Percentiles rank a stretch among this genome's conserved stretches.
Conservation (phyloP, 2,113 vertebrate species). For the Ageneiosus marmoratus region DNA sequence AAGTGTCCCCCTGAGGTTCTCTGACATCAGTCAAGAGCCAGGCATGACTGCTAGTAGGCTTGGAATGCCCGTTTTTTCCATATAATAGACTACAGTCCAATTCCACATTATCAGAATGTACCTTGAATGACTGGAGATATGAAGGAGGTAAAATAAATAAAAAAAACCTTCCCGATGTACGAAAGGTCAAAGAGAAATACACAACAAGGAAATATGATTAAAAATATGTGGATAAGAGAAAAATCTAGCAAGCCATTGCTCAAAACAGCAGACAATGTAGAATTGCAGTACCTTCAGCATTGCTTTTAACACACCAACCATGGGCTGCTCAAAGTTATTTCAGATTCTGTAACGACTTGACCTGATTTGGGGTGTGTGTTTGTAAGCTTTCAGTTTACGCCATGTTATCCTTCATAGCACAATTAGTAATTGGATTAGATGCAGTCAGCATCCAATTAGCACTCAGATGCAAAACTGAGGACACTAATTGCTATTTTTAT, state of each 20-base stretch:
- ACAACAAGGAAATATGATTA: neutral
- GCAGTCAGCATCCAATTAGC: too few species aligned
- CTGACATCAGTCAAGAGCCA: too few species aligned
- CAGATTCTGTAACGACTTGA: neutral
- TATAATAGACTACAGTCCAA: neutral
- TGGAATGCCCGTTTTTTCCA: neutral
- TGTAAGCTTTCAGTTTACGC: neutral
- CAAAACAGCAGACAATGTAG: neutral
- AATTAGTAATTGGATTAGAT: too few species aligned
- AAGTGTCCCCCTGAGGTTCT: neutral
- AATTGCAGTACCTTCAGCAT: neutral
- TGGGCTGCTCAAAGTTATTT: neutral
- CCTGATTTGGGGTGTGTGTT: neutral
- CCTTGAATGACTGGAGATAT: neutral
- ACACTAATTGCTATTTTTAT: neutral
- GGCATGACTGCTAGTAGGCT: neutral
- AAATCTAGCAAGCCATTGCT: neutral
- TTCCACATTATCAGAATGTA: neutral
- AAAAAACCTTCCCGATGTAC: neutral
- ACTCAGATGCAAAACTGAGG: neutral
- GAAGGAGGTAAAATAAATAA: neutral
- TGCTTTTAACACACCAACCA: neutral
- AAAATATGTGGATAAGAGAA: neutral
- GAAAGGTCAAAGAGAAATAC: neutral
- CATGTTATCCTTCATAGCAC: neutral